Evolutionary conservation across 2,113 vertebrate species (phyloP), one percentile per base, ranked within the genome.

Genomic region (Callorhinus ursinus): DNA sequence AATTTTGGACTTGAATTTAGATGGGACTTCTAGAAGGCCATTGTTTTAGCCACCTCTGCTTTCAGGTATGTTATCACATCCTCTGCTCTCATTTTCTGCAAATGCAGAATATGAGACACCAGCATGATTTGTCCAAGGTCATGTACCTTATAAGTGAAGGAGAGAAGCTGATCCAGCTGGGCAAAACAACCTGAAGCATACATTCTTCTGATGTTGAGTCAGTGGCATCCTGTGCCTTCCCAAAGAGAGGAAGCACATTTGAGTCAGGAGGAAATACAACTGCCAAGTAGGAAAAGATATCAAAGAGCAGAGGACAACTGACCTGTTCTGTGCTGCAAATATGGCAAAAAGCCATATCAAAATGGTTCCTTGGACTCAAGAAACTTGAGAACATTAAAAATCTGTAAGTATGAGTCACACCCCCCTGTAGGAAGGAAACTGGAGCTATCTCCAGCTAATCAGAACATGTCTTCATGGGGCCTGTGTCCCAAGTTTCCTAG

Each of bases 221-320:
- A 94, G 57, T n/a, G 39, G 36, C 46, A 84, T 96, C 90, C 77
- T 95, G 79, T 72, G 74, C 71, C 31, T 96, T 92, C 21, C 49
- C 57, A 46, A 51, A 82, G 63, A 74, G 5, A 94, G 94, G 95
- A 98, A 97, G 85, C 88, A 88, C 39, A 79, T 96, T 90, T 95
- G 88, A 97, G 39, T 74, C 51, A 72, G 46, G 65, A 97, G 80
- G 81, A 97, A 96, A 94, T 96, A 46, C 4, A 69, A 72, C 22
- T 80, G 36, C 33, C 69, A 82, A 77, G 9, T 71, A 93, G 90
- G 72, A 96, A 98, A 87, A 84, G 51, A 90, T 39, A 74, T 97
- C 39, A 76, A 90, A 96, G 76, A 76, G 80, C 18, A 96, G 22
- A 94, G 33, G 22, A 69, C 15, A 85, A 65, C 9, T 4, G 42